Evolutionary conservation across 2,113 vertebrate genomes (phyloP).

Genomic region (Panurus biarmicus): DNA sequence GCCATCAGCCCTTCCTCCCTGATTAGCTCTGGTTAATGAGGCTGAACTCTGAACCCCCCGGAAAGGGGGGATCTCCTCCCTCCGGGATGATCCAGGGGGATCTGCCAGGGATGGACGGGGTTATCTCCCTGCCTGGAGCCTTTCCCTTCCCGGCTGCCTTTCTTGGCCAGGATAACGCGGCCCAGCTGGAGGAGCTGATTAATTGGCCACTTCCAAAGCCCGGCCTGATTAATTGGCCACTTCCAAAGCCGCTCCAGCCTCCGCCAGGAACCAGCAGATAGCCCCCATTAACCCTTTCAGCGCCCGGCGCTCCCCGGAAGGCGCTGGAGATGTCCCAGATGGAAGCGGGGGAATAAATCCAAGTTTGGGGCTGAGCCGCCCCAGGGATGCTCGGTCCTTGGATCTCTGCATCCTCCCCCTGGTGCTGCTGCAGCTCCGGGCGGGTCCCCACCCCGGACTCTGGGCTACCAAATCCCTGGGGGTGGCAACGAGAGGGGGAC

Average conservation of each 20-base stretch:
- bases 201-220: not conserved
- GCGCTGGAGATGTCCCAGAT: not conserved
- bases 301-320: fast-evolving
- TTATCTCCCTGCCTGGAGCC: not conserved
- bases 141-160: not conserved
- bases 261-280: conserved; percentile 17
- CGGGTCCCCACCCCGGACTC: fast-evolving
- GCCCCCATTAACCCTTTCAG: not conserved
- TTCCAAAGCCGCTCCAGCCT: not conserved
- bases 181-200: conserved; percentile 10
- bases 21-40: conserved; percentile 73
- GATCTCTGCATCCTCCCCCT: not conserved
- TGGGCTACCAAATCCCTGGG: not conserved
- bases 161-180: not conserved
- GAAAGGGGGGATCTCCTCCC: not conserved
- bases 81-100: not conserved
- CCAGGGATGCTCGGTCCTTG: fast-evolving
- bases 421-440: not conserved
- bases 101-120: not conserved
- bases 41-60: conserved; percentile 61
- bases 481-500: not conserved
- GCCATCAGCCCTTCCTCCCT: conserved; percentile 42
- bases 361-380: not conserved
- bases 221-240: not conserved
- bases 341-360: not conserved